Evolutionary conservation across 2,797 vertebrate genomes (phyloP).

Genomic region (Salarias fasciatus): DNA sequence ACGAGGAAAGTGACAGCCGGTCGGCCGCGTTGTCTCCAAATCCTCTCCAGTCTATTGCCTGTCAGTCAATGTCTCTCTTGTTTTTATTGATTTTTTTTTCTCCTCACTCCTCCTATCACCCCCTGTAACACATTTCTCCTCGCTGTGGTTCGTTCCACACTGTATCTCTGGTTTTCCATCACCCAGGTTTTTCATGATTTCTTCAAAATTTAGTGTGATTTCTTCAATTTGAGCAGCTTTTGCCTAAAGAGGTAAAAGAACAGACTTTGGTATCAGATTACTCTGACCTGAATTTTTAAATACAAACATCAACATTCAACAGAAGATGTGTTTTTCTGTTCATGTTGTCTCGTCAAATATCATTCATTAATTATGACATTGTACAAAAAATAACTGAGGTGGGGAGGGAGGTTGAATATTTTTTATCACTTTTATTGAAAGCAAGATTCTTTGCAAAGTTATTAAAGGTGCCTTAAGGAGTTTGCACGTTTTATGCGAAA

Average conservation of each 20-base stretch:
- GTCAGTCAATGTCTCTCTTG: constrained; percentile 45
- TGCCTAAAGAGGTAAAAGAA: constrained; percentile 13
- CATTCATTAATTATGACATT: not conserved
- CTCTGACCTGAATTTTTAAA: constrained; percentile 28
- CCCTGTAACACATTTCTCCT: constrained; percentile 20
- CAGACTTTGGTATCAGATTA: no score
- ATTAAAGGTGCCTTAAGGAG: no score
- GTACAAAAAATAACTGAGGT: no score
- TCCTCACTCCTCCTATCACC: constrained; percentile 14
- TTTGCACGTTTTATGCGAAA: no score
- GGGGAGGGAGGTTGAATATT: no score
- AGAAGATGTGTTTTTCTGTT: not conserved
- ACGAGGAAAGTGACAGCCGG: constrained; percentile 48
- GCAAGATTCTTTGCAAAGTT: no score
- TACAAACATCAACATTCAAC: constrained; percentile 20
- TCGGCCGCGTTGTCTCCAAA: constrained; percentile 29
- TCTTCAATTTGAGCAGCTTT: constrained; percentile 6
- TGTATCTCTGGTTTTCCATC: constrained; percentile 11
- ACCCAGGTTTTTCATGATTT: constrained; percentile 4
- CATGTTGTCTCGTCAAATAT: not conserved
- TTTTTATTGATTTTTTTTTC: constrained; percentile 54
- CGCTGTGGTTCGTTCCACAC: constrained; percentile 6
- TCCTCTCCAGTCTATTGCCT: constrained; percentile 51
- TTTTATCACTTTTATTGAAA: no score
- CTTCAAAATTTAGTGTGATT: constrained; percentile 32